Evolutionary conservation across 2,888 invertebrate genomes (phyloP).

Genomic region (Adineta ricciae): DNA sequence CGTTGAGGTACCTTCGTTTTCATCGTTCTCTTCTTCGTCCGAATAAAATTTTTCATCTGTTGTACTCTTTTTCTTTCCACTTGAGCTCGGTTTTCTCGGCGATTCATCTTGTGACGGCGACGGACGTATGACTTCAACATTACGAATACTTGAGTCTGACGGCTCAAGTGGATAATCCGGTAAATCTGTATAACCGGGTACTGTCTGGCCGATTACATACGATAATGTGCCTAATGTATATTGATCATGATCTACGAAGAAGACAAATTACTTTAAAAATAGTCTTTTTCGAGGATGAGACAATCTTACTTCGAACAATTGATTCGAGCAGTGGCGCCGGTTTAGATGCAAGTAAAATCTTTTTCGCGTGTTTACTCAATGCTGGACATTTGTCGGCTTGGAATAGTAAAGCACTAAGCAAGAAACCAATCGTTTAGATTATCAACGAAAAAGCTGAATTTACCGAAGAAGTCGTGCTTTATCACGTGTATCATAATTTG

Average conservation of each 20-base stretch:
- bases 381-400: conserved; percentile 35
- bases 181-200: conserved; percentile 76
- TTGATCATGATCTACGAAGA: conserved; percentile 62
- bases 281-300: neutral
- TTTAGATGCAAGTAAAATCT: conserved; percentile 79
- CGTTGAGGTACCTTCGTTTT: conserved; percentile 38
- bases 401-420: conserved; percentile 40
- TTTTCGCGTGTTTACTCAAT: conserved; percentile 63
- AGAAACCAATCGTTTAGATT: conserved; percentile 39
- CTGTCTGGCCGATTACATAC: conserved; percentile 76
- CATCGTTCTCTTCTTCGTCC: conserved; percentile 53
- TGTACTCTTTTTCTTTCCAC: conserved; percentile 28
- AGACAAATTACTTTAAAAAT: neutral
- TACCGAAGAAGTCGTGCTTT: conserved; percentile 69
- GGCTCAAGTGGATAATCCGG: conserved; percentile 69
- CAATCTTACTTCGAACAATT: conserved; percentile 48
- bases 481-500: conserved; percentile 92
- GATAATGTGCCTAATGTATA: conserved; percentile 88
- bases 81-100: neutral
- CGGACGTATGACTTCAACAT: conserved; percentile 54
- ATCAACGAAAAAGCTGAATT: conserved; percentile 57
- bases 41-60: conserved; percentile 23
- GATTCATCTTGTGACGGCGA: neutral
- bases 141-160: conserved; percentile 67
- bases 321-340: conserved; percentile 83